These are phyloP conservation scores for Nestor notabilis DNA, from an alignment of 2,113 vertebrate genomes.

Conservation along the genomic window DNA sequence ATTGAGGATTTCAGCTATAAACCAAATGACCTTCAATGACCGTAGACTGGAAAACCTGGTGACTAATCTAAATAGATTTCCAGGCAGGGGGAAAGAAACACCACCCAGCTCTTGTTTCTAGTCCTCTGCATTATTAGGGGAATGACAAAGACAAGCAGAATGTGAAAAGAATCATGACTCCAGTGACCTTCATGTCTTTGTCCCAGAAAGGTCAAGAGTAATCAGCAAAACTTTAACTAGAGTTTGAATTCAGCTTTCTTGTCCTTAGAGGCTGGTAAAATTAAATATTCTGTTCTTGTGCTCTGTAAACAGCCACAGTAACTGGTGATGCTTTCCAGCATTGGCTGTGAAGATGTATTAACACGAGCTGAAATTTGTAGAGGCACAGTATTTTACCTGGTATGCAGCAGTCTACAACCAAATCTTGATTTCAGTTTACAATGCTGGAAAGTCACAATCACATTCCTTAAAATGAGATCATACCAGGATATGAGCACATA, in stretches of 20 bases:
- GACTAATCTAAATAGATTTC: constrained; percentile 75
- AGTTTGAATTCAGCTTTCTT: constrained; percentile 56
- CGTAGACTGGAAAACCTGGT: constrained; percentile 59
- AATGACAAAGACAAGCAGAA: constrained; percentile 62
- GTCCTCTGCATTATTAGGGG: constrained; percentile 52
- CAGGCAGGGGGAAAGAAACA: constrained; percentile 44
- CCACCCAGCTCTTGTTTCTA: constrained; percentile 53
- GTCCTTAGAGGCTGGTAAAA: constrained; percentile 33
- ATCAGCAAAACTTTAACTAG: constrained; percentile 74
- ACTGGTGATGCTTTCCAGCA: constrained; percentile 34
- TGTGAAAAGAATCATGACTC: constrained; percentile 61
- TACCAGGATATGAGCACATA: not conserved
- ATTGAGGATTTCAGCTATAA: constrained; percentile 73
- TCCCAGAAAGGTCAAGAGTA: constrained; percentile 60
- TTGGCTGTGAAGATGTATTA: not conserved
- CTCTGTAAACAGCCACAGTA: constrained; percentile 27
- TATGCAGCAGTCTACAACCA: not conserved
- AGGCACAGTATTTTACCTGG: not conserved
- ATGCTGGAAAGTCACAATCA: not conserved
- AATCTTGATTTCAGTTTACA: not conserved
- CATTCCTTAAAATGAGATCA: constrained; percentile 19
- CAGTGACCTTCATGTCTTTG: constrained; percentile 61
- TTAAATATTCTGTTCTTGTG: constrained; percentile 50
- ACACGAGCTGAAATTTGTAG: not conserved
- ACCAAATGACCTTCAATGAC: constrained; percentile 75